These are phyloP conservation scores for Lateolabrax maculatus DNA, from an alignment of 2,797 vertebrate genomes.

Conservation along the genomic window DNA sequence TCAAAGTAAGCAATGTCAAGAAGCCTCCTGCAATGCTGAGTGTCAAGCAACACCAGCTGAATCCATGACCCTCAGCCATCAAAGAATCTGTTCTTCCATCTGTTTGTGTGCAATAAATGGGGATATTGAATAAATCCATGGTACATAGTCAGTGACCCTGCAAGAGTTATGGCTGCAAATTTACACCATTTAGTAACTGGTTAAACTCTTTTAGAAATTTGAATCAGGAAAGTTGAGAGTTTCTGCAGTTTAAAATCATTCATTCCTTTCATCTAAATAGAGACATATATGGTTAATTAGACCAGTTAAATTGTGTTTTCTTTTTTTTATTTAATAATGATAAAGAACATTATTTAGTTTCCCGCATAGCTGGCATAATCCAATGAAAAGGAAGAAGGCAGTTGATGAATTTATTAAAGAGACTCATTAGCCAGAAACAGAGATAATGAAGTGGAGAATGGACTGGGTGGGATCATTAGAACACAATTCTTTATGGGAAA, in stretches of 20 bases:
- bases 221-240: not conserved
- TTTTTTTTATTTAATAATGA: not conserved
- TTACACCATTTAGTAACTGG: not conserved
- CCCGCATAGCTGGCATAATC: not conserved
- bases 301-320: not conserved
- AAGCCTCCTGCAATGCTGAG: not conserved
- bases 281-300: not conserved
- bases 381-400: not conserved
- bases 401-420: conserved; percentile 8
- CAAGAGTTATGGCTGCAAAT: not conserved
- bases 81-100: conserved; percentile 40
- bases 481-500: not conserved
- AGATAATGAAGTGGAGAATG: conserved; percentile 24
- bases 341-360: not conserved
- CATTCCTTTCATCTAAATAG: not conserved
- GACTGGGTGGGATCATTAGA: conserved; percentile 8
- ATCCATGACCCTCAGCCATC: conserved; percentile 1
- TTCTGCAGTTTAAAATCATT: not conserved
- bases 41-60: conserved; percentile 14
- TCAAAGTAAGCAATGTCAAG: conserved; percentile 31
- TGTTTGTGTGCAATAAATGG: conserved; percentile 6
- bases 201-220: conserved; percentile 5
- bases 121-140: conserved; percentile 21
- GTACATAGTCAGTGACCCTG: conserved; percentile 7
- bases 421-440: conserved; percentile 14